These are phyloP conservation scores for Gobio gobio DNA, from an alignment of 2,113 vertebrate genomes.

Conservation along the genomic window DNA sequence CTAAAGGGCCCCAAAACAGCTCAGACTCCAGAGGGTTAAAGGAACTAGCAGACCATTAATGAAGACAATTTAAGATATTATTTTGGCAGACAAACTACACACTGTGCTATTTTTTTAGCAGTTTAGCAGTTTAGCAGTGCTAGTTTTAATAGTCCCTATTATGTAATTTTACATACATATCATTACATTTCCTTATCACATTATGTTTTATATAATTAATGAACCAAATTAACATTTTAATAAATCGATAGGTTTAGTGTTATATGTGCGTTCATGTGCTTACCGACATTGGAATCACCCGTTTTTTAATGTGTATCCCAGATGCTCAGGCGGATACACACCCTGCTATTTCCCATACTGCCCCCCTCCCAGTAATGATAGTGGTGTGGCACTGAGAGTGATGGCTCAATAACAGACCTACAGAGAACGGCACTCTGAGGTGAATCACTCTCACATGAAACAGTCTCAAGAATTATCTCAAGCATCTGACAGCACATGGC, in stretches of 20 bases:
- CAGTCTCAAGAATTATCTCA: conserved; percentile 21
- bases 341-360: conserved; percentile 45
- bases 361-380: conserved; percentile 51
- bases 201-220: neutral
- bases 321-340: conserved; percentile 30
- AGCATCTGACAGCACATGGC: conserved; percentile 23
- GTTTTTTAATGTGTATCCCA: conserved; percentile 49
- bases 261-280: neutral
- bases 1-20: no score
- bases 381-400: conserved; percentile 57
- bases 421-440: conserved; percentile 12
- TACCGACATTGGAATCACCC: conserved; percentile 27
- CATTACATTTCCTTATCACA: neutral
- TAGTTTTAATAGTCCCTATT: neutral
- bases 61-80: neutral
- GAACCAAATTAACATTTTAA: neutral
- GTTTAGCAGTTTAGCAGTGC: no score
- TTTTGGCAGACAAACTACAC: neutral
- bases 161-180: neutral
- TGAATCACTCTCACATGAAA: conserved; percentile 45
- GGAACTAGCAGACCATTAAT: neutral
- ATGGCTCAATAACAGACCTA: conserved; percentile 46
- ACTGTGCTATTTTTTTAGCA: neutral
- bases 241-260: neutral
- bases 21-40: neutral